A percentile compares a stretch with the other conserved stretches of the same genome.
phyloP scores from a whole-genome alignment of 2,888 invertebrate genomes.

The Polyploca ridens region DNA sequence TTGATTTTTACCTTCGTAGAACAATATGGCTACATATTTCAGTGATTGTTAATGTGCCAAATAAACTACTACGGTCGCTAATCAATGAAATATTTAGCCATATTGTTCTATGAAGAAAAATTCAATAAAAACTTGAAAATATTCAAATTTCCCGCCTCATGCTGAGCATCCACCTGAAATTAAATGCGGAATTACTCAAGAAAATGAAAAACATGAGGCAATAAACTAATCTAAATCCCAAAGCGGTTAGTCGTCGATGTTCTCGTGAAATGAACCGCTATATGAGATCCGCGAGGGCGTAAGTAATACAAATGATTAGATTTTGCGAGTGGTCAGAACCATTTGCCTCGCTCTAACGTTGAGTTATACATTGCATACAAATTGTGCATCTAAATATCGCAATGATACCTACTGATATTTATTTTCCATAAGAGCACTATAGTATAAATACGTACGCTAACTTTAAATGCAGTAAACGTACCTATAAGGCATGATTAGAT shows the following conservation, averaged over 20 bases:
- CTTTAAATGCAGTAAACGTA: neutral
- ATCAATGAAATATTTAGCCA: too few species aligned
- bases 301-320: conserved; percentile 80
- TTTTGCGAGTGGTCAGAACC: conserved; percentile 71
- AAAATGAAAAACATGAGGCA: conserved; percentile 3
- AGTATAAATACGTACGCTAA: neutral
- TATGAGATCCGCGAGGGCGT: conserved; percentile 70
- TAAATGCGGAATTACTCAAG: neutral
- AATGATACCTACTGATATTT: neutral
- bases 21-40: too few species aligned
- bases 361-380: conserved; percentile 32
- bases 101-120: too few species aligned
- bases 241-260: conserved; percentile 57
- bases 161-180: too few species aligned
- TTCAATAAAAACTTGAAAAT: too few species aligned
- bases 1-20: too few species aligned
- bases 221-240: conserved; percentile 17
- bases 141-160: too few species aligned
- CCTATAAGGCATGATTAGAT: neutral
- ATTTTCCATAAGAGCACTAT: neutral
- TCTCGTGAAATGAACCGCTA: conserved; percentile 77
- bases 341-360: conserved; percentile 48
- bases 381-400: neutral
- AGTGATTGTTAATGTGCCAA: too few species aligned
- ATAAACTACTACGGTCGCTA: too few species aligned